Conservation (phyloP, 1,140 invertebrate species). For the Diorhabda sublineata region DNA sequence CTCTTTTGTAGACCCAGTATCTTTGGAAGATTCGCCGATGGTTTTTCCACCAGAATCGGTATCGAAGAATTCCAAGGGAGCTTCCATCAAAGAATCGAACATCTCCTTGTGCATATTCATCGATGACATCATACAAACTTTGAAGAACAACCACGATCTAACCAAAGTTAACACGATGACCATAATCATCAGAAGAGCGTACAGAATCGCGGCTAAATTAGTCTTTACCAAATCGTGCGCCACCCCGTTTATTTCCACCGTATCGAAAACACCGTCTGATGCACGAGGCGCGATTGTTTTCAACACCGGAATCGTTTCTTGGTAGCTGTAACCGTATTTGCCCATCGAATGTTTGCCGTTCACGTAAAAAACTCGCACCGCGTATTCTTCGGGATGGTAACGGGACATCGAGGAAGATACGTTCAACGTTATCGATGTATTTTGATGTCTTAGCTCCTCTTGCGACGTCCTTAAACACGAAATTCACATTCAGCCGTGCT, state of each 20-base stretch:
- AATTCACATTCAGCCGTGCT: no score
- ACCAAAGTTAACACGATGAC: slow-evolving; percentile 46
- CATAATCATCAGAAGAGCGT: slow-evolving; percentile 41
- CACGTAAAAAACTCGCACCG: no score
- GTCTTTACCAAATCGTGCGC: slow-evolving; percentile 30
- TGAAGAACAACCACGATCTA: slow-evolving; percentile 67
- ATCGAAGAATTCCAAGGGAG: slow-evolving; percentile 76
- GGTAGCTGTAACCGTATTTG: no score
- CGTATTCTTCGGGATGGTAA: no score
- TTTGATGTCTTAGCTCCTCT: slow-evolving; percentile 28
- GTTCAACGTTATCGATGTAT: background rate
- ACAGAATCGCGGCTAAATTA: slow-evolving; percentile 43
- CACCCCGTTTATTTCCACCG: slow-evolving; percentile 18
- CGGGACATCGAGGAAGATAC: no score
- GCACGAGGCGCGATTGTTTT: no score
- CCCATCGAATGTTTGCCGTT: no score
- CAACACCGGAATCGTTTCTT: no score
- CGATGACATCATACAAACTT: slow-evolving; percentile 69
- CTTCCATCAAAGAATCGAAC: slow-evolving; percentile 53
- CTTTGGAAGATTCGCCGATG: slow-evolving; percentile 77
- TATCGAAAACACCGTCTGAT: slow-evolving; percentile 19
- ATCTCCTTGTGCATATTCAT: slow-evolving; percentile 75
- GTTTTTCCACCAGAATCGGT: slow-evolving; percentile 71
- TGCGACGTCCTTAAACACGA: slow-evolving; percentile 33
- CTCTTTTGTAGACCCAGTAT: slow-evolving; percentile 79